Conservation (phyloP, 2,888 invertebrate species). For the Tiliacea aurago region DNA sequence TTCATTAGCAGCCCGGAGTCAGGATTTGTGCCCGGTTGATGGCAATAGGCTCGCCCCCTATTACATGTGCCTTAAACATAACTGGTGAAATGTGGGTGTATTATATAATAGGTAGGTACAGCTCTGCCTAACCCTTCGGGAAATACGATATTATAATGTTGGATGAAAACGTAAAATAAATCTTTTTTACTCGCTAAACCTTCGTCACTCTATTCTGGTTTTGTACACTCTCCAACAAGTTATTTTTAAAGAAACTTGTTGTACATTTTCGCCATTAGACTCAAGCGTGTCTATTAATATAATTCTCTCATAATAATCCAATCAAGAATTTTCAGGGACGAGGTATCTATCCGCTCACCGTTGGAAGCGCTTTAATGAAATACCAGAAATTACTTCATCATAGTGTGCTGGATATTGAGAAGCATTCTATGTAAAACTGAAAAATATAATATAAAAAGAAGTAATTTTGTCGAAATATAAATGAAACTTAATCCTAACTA, state of each 20-base stretch:
- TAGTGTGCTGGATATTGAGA: neutral
- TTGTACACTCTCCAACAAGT: neutral
- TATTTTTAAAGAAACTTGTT: too few species aligned
- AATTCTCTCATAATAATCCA: neutral
- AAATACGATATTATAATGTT: neutral
- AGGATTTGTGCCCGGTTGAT: too few species aligned
- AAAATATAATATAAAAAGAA: too few species aligned
- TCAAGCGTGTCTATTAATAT: neutral
- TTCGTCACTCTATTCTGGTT: neutral
- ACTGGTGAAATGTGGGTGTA: too few species aligned
- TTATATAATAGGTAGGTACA: too few species aligned
- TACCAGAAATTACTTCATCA: neutral
- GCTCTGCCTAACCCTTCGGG: too few species aligned
- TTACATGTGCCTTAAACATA: too few species aligned
- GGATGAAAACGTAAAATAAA: neutral
- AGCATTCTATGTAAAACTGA: neutral
- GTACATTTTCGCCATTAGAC: neutral
- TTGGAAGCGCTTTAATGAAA: neutral
- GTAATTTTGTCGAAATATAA: neutral
- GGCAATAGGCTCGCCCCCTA: too few species aligned
- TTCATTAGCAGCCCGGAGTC: too few species aligned
- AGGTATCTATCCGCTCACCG: neutral
- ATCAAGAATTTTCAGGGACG: neutral
- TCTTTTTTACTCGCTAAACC: neutral
- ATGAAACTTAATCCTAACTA: neutral